phyloP scores from a whole-genome alignment of 2,113 vertebrate genomes.

The Pseudorasbora parva region DNA sequence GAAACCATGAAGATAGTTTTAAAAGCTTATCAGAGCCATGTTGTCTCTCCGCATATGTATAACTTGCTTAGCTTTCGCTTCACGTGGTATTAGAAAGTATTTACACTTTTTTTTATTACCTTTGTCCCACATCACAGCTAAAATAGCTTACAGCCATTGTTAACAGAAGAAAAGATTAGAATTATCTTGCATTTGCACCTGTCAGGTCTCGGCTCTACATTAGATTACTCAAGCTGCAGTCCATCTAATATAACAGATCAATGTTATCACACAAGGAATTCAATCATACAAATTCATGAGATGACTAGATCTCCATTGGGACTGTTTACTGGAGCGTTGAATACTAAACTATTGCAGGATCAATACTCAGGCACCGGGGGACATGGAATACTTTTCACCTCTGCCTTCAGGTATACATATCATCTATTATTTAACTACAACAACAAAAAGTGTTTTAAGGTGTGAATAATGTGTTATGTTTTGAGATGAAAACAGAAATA shows the following conservation, averaged over 20 bases:
- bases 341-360: slow-evolving; percentile 48
- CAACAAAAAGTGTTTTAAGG: slow-evolving; percentile 27
- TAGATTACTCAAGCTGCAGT: slow-evolving; percentile 2
- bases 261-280: slow-evolving; percentile 53
- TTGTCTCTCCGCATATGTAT: too few relatives aligned
- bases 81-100: too few relatives aligned
- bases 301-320: slow-evolving; percentile 17
- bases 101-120: neutral
- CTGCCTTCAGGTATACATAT: neutral
- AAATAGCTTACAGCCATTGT: slow-evolving; percentile 12
- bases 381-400: neutral
- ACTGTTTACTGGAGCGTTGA: slow-evolving; percentile 28
- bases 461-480: neutral
- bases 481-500: neutral
- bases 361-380: slow-evolving; percentile 29
- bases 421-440: slow-evolving; percentile 15
- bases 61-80: too few relatives aligned
- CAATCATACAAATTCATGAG: slow-evolving; percentile 50
- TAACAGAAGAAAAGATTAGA: slow-evolving; percentile 10
- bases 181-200: slow-evolving; percentile 35
- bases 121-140: slow-evolving; percentile 3
- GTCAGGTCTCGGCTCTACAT: neutral
- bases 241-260: slow-evolving; percentile 28
- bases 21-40: too few relatives aligned
- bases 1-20: too few relatives aligned